Evolutionary conservation across 2,888 invertebrate genomes (phyloP).

Genomic region (Morpho helenor): DNA sequence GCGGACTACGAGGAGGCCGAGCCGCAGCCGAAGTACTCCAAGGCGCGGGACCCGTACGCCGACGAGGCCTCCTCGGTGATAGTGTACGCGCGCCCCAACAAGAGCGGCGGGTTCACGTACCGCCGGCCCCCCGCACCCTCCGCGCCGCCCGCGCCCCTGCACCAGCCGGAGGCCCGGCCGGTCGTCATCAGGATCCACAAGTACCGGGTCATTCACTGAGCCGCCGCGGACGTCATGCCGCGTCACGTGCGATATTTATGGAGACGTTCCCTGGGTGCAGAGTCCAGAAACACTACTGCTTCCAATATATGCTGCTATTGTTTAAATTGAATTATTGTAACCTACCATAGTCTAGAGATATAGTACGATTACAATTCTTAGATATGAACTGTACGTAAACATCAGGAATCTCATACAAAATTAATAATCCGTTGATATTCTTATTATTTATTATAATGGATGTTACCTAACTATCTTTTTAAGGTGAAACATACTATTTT

Average conservation of each 20-base stretch:
- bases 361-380: too few relatives aligned
- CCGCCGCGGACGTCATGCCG: neutral
- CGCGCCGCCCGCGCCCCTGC: constrained; percentile 24
- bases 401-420: too few relatives aligned
- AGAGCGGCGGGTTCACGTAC: constrained; percentile 57
- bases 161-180: constrained; percentile 36
- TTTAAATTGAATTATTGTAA: too few relatives aligned
- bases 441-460: too few relatives aligned
- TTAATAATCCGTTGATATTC: too few relatives aligned
- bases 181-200: constrained; percentile 59
- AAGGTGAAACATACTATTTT: too few relatives aligned
- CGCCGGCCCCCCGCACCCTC: constrained; percentile 35
- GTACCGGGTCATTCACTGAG: constrained; percentile 43
- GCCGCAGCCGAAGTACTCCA: constrained; percentile 25
- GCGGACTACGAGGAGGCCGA: constrained; percentile 30
- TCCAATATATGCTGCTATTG: too few relatives aligned
- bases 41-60: constrained; percentile 23
- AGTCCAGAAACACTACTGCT: too few relatives aligned
- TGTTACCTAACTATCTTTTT: too few relatives aligned
- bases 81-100: constrained; percentile 57
- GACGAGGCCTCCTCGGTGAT: constrained; percentile 40
- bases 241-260: neutral
- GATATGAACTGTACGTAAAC: too few relatives aligned
- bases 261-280: too few relatives aligned
- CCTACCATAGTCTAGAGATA: too few relatives aligned